Evolutionary conservation across 1,140 invertebrate genomes (phyloP).

Genomic region (Littorina saxatilis): DNA sequence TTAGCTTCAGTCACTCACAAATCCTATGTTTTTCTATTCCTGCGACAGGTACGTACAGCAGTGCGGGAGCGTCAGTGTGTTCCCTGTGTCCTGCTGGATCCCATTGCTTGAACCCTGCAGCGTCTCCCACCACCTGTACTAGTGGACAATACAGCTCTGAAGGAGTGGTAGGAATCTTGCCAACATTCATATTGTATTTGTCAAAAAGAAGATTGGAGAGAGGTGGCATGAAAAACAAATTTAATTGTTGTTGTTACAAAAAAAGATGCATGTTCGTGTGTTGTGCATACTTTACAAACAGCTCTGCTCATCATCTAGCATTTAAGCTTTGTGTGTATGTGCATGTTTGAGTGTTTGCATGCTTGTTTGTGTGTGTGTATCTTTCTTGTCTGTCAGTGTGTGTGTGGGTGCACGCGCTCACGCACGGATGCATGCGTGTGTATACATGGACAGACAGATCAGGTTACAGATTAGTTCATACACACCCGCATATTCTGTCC

Average conservation of each 20-base stretch:
- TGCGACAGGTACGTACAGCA: constrained; percentile 68
- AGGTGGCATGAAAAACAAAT: too few species aligned
- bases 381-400: not conserved
- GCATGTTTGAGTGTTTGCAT: constrained; percentile 1
- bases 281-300: too few species aligned
- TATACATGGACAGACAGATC: not conserved
- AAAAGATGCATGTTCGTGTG: too few species aligned
- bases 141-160: constrained; percentile 67
- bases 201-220: too few species aligned
- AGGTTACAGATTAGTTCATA: too few species aligned
- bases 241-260: too few species aligned
- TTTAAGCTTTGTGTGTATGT: constrained; percentile 13
- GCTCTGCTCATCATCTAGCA: too few species aligned
- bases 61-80: constrained; percentile 52
- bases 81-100: constrained; percentile 65
- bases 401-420: not conserved
- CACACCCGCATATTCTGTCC: constrained; percentile 18
- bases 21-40: too few species aligned
- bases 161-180: constrained; percentile 58
- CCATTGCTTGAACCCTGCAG: constrained; percentile 56
- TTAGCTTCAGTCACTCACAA: too few species aligned
- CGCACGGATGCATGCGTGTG: not conserved
- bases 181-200: too few species aligned
- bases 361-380: not conserved
- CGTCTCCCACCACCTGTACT: constrained; percentile 52